Evolutionary conservation across 1,140 invertebrate genomes (phyloP).

Genomic region (Meloidogyne chitwoodi): DNA sequence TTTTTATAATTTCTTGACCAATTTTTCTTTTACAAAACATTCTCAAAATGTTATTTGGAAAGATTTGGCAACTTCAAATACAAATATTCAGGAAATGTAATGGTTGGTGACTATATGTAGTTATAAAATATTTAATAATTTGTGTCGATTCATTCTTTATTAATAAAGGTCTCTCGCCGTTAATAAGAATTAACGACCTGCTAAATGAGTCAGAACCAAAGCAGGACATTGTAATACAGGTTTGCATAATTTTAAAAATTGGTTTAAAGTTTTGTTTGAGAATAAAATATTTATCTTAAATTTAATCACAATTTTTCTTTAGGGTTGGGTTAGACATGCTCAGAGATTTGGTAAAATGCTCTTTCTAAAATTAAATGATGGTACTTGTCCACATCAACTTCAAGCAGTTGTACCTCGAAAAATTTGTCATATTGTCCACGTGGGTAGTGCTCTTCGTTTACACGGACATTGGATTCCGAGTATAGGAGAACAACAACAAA

Average conservation of each 20-base stretch:
- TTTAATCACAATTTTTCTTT: not conserved
- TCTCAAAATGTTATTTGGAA: not conserved
- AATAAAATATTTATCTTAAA: not conserved
- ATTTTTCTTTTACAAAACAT: no score
- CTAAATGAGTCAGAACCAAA: not conserved
- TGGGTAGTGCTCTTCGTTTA: conserved; percentile 45
- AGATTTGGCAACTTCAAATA: not conserved
- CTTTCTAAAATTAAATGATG: conserved; percentile 47
- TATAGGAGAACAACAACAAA: conserved; percentile 39
- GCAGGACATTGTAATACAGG: not conserved
- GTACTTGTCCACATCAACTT: conserved; percentile 17
- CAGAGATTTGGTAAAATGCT: conserved; percentile 33
- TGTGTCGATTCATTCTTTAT: not conserved
- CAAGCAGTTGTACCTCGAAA: conserved; percentile 44
- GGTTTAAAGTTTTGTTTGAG: not conserved
- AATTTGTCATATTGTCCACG: conserved; percentile 19
- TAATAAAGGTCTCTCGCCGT: not conserved
- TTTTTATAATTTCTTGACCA: no score
- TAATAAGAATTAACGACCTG: not conserved
- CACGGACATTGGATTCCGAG: conserved; percentile 42
- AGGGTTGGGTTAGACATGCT: conserved; percentile 43
- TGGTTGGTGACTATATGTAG: not conserved
- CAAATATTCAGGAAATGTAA: not conserved
- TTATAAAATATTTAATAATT: not conserved
- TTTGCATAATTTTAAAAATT: not conserved